Evolutionary conservation across 2,113 vertebrate genomes (phyloP).

Genomic region (Microcebus lehilahytsara): DNA sequence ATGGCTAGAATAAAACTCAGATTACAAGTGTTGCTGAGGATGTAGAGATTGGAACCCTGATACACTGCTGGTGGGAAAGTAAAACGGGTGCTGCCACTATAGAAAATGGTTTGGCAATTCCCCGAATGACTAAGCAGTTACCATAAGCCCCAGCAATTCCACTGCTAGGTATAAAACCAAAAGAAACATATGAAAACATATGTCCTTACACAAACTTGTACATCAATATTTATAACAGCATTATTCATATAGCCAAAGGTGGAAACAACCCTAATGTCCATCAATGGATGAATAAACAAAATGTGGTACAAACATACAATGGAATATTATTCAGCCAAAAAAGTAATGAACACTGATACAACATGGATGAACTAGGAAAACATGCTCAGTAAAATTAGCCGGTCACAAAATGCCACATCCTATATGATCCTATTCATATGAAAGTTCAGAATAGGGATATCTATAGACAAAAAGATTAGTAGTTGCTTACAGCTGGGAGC

Average conservation of each 20-base stretch:
- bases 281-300: neutral
- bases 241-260: neutral
- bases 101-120: neutral
- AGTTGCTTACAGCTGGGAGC: neutral
- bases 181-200: neutral
- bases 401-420: too few relatives aligned
- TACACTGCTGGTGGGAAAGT: neutral
- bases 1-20: neutral
- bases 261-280: too few relatives aligned
- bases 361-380: neutral
- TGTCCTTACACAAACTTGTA: neutral
- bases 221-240: neutral
- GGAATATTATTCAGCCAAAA: neutral
- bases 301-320: neutral
- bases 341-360: neutral
- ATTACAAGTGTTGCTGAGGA: neutral
- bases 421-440: neutral
- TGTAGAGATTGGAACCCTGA: neutral
- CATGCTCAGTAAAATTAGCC: neutral
- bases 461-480: neutral
- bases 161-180: neutral
- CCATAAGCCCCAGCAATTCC: neutral
- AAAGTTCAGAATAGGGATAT: neutral
- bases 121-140: neutral
- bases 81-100: neutral